Evolutionary conservation across 1,140 invertebrate species (phyloP), one percentile per base, ranked within the genome.

Genomic region (Zaprionus inermis): DNA sequence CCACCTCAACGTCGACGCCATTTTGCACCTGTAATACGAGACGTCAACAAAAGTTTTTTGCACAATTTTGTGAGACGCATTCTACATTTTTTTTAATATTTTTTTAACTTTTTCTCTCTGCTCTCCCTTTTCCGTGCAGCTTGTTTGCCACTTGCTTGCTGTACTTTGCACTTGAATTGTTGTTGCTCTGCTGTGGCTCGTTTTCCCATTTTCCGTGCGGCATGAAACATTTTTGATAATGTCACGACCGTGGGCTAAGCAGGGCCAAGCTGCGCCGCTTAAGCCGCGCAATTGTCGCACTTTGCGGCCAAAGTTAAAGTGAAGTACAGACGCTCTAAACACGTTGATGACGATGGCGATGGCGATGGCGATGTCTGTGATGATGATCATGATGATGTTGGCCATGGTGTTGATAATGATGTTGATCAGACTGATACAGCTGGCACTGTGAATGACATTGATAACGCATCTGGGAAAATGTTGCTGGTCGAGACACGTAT

Each of bases 1-100:
- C 38, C 34, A 36, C 18, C 12, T 72, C 70, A 67, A 54, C 70
- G 46, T 41, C 32, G 24, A 28, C 24, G 70, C 56, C 41, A 69
- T 58, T 72, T 75, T 72, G 72, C 67, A 71, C 72, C 72, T 75
- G 72, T 75, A 71, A 75, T 75, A 56, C 68, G 72, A 65, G 72
- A 65, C 59, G 67, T 71, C 68, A 75, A 75, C 68, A 75, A 72
- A 75, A 75, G 34, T 75, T 65, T 75, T 72, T 64, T 75, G 46
- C 68, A 74, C 66, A 70, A 59, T 75, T 75, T 75, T 65, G 59
- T 64, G 68, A 46, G 72, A 65, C 60, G 72, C 67, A 71, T 71
- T 64, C 55, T 51, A 52, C 46, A 46, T 24, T 28, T 41, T 60
- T 28, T 56, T 5, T 28, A 28, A 28, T 28, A 5, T 38, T 34